Percentiles rank a stretch among this genome's conserved stretches.
phyloP scores from a whole-genome alignment of 2,797 vertebrate species.

The Chiloscyllium punctatum region DNA sequence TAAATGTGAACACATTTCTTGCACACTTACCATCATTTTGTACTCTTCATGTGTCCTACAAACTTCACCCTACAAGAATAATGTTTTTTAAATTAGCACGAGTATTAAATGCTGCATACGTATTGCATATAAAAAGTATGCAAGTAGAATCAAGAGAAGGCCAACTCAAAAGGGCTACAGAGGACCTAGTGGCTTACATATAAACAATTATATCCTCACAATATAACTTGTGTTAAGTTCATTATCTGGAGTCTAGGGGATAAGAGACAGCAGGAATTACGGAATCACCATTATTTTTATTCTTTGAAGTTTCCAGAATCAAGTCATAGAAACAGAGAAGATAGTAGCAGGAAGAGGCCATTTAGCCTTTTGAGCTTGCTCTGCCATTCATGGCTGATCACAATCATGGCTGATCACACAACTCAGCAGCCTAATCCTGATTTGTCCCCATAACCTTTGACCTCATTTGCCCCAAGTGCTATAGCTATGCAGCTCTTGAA shows the following conservation, averaged over 20 bases:
- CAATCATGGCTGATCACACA: too few relatives aligned
- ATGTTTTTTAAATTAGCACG: background rate
- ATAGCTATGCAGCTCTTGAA: too few relatives aligned
- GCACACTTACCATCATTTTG: constrained; percentile 27
- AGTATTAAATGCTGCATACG: background rate
- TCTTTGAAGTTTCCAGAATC: background rate
- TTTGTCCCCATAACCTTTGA: too few relatives aligned
- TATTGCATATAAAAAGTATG: background rate
- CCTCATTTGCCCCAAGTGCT: too few relatives aligned
- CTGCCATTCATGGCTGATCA: too few relatives aligned
- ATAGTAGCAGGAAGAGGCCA: too few relatives aligned
- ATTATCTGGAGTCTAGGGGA: background rate
- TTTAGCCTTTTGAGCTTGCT: too few relatives aligned
- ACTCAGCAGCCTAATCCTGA: too few relatives aligned
- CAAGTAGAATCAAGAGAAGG: background rate
- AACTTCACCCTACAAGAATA: constrained; percentile 28
- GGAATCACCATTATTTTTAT: background rate
- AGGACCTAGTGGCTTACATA: background rate
- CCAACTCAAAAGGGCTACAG: background rate
- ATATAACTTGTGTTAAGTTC: background rate
- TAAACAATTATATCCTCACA: background rate
- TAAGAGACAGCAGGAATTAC: background rate
- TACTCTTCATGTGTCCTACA: constrained; percentile 7
- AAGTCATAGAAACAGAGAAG: background rate
- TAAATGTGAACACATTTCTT: background rate